Evolutionary conservation across 2,113 vertebrate species (phyloP).

Genomic region (Ploceus nigricollis): DNA sequence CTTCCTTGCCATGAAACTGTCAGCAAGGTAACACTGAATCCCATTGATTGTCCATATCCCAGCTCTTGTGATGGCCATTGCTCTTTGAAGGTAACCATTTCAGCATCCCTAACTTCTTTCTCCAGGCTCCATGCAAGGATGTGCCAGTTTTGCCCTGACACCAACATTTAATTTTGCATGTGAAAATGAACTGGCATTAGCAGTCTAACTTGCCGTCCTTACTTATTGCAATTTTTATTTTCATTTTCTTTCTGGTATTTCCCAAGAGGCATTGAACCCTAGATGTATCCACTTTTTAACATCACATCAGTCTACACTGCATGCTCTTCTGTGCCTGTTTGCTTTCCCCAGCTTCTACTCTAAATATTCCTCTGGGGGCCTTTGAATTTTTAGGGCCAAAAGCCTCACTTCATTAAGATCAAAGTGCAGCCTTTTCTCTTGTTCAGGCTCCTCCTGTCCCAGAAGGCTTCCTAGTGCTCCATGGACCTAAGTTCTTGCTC

Average conservation of each 20-base stretch:
- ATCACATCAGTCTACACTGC: not conserved
- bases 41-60: not conserved
- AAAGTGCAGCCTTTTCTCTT: not conserved
- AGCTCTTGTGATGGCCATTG: not conserved
- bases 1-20: not conserved
- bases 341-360: not conserved
- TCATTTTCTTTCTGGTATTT: not conserved
- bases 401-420: not conserved
- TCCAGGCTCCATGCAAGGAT: not conserved
- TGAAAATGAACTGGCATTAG: not conserved
- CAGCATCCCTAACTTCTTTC: not conserved
- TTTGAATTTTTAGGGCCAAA: not conserved
- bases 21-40: not conserved
- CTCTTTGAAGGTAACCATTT: not conserved
- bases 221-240: not conserved
- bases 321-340: not conserved
- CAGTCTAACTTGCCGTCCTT: not conserved
- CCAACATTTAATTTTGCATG: not conserved
- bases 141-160: not conserved
- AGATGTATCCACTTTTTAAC: not conserved
- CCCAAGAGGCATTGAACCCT: not conserved
- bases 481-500: not conserved
- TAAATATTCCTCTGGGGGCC: not conserved
- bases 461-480: not conserved
- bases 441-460: not conserved